A percentile compares a stretch with the other conserved stretches of the same genome.
phyloP scores from a whole-genome alignment of 2,888 invertebrate species.

The Pomacea canaliculata region DNA sequence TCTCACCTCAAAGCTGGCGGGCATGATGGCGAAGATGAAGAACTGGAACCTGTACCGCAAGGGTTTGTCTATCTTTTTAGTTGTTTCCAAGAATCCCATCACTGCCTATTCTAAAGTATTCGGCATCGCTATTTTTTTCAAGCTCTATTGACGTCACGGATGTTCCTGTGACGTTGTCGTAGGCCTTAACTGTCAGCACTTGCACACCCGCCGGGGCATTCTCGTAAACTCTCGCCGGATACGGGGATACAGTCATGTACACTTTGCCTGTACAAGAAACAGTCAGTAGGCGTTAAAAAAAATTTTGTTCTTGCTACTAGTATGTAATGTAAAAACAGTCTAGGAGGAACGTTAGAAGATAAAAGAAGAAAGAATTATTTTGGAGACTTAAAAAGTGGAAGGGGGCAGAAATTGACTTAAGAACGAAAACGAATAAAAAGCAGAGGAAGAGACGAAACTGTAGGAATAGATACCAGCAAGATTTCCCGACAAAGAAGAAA shows the following conservation, averaged over 20 bases:
- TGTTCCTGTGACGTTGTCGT: conserved; percentile 38
- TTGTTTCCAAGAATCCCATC: conserved; percentile 41
- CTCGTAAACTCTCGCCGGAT: conserved; percentile 48
- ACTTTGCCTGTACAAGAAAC: conserved; percentile 22
- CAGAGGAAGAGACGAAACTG: too few relatives aligned
- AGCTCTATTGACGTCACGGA: conserved; percentile 36
- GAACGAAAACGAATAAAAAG: too few relatives aligned
- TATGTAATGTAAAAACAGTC: too few relatives aligned
- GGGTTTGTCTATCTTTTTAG: conserved; percentile 41
- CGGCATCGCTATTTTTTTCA: conserved; percentile 32
- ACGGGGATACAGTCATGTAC: conserved; percentile 39
- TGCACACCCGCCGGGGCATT: conserved; percentile 42
- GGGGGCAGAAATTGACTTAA: too few relatives aligned
- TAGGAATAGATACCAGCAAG: too few relatives aligned
- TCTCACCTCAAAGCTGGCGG: conserved; percentile 14
- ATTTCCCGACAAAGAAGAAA: too few relatives aligned
- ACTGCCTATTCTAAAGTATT: conserved; percentile 40
- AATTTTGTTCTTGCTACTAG: too few relatives aligned
- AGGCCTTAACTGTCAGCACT: conserved; percentile 45
- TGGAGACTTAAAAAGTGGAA: too few relatives aligned
- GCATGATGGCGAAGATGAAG: conserved; percentile 36
- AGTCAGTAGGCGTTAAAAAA: too few relatives aligned
- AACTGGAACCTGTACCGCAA: conserved; percentile 45
- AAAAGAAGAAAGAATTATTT: too few relatives aligned
- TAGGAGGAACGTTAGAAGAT: too few relatives aligned